Evolutionary conservation across 2,113 vertebrate species (phyloP).

Genomic region (Noctilio leporinus): DNA sequence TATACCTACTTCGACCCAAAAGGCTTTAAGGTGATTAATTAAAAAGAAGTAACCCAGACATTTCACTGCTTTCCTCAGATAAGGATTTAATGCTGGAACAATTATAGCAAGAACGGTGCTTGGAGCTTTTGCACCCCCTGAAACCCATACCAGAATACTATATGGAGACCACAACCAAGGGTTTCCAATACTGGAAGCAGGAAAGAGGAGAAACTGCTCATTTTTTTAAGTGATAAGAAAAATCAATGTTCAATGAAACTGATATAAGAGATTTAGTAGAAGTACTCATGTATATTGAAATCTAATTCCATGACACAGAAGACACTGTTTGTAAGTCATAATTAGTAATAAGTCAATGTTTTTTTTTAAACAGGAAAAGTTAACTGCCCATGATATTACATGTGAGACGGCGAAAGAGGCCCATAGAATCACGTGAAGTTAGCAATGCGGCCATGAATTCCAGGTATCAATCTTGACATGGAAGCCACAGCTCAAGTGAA

Average conservation of each 20-base stretch:
- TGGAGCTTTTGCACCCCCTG: neutral
- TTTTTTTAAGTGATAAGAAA: neutral
- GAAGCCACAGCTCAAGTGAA: neutral
- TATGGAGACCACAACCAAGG: neutral
- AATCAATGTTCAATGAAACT: neutral
- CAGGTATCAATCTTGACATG: neutral
- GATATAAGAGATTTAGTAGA: neutral
- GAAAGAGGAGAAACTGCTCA: neutral
- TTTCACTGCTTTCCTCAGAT: neutral
- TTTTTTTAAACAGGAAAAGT: neutral
- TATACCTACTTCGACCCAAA: neutral
- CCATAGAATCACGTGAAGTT: neutral
- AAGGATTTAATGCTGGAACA: neutral
- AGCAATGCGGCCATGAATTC: neutral
- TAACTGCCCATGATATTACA: neutral
- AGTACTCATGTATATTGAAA: neutral
- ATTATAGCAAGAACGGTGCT: neutral
- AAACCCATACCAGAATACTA: neutral
- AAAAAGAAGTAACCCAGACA: neutral
- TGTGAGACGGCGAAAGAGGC: neutral
- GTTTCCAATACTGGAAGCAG: neutral
- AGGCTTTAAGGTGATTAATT: conserved; percentile 47
- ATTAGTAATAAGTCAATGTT: neutral
- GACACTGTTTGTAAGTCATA: neutral
- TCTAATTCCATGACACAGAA: neutral